Base-by-base conservation (phyloP, 1,140 invertebrate species). In the Saccostrea glomerata region DNA sequence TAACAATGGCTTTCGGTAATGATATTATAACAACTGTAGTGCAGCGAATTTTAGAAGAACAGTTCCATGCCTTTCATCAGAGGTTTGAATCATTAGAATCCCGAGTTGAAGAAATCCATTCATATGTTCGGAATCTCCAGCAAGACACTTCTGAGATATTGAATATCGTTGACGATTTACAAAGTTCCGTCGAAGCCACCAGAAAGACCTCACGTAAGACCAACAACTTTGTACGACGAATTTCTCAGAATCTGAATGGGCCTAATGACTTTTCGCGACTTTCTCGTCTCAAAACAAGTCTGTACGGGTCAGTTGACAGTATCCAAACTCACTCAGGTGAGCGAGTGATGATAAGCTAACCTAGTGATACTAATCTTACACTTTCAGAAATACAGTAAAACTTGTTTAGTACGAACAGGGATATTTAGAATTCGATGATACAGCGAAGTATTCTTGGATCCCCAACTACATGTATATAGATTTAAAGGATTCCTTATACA, bases 251-350 rank as follows among this genome's bases (percentile, higher is more conserved):
- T 25, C 70, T 77, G 30, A 77, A 77, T 77, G 25, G 70, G 25
- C 70, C 70, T 77, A 77, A 77, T 77, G 70, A 77, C 70, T 11
- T 77, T 77, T 77, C 70, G 4, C 23, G 70, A 77, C 70, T 77
- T 30, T 77, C 70, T 77, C 25, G 25, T 77, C 70, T 30, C 25
- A 30, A 36, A 77, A 77, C 30, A 30, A 30, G 25, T 36, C 70
- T 2, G 70, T 77, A 77, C 30, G 25, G 70, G 25, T 77, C 70
- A 23, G 25, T 11, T 15, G 70, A 77, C 25, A 77, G 70, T 15
- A 36, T 30, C 23, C 70, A 36, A 25, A 77, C 70, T 77, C 70
- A 30, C 70, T 77, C 70, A 77, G 70, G 70, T 77, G 25, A 77
- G 70, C 15, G 70, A 77, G 70, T 25, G 70, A 25, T 63, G 4